These are phyloP conservation scores for Larimichthys crocea DNA, from an alignment of 2,113 vertebrate genomes.

Conservation along the genomic window DNA sequence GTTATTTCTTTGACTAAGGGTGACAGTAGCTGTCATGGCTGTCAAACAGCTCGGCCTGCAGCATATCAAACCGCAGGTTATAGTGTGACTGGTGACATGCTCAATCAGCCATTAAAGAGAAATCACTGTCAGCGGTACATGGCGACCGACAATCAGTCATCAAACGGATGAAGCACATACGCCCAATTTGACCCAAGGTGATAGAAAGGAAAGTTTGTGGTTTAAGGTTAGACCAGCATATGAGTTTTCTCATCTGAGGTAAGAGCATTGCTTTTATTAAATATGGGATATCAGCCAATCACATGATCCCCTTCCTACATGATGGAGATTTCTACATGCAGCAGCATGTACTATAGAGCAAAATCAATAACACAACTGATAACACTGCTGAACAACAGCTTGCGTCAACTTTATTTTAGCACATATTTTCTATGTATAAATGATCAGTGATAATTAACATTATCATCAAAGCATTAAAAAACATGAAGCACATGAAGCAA, in stretches of 20 bases:
- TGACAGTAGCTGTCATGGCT: constrained; percentile 75
- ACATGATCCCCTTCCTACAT: background rate
- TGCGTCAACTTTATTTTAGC: too few relatives aligned
- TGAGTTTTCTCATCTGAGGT: background rate
- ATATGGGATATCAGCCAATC: constrained; percentile 32
- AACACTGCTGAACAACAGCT: background rate
- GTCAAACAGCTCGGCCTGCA: constrained; percentile 70
- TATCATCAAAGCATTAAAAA: too few relatives aligned
- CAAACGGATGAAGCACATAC: constrained; percentile 32
- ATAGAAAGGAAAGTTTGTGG: constrained; percentile 36
- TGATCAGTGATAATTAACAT: too few relatives aligned
- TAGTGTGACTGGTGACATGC: constrained; percentile 71
- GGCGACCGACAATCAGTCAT: constrained; percentile 72
- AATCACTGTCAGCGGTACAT: constrained; percentile 72
- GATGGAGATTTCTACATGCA: background rate
- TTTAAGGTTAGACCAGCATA: constrained; percentile 4
- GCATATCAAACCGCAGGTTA: constrained; percentile 74
- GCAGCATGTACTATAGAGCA: background rate
- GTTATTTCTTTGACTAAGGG: constrained; percentile 72
- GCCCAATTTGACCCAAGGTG: constrained; percentile 55
- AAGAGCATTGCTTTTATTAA: constrained; percentile 21
- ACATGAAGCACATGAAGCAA: background rate
- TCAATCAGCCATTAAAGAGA: constrained; percentile 79
- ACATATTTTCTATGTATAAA: too few relatives aligned
- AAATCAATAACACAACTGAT: background rate